phyloP scores from a whole-genome alignment of 2,888 invertebrate genomes.

The Dynastes tityus region DNA sequence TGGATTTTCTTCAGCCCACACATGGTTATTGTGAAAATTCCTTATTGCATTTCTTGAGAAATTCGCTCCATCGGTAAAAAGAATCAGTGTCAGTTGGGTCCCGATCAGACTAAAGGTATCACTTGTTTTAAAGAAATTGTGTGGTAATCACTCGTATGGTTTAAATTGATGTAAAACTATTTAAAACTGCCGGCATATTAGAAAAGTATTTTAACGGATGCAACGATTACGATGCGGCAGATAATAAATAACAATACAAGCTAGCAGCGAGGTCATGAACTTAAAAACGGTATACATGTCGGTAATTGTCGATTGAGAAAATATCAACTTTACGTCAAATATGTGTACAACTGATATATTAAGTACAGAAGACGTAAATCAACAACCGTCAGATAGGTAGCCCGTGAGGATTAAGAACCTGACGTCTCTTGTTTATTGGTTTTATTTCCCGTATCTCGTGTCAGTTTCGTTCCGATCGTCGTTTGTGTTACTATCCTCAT shows the following conservation, averaged over 20 bases:
- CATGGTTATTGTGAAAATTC: too few relatives aligned
- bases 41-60: too few relatives aligned
- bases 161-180: too few relatives aligned
- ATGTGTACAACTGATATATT: neutral
- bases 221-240: neutral
- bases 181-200: neutral
- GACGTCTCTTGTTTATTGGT: constrained; percentile 40
- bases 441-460: constrained; percentile 21
- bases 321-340: constrained; percentile 23
- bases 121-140: too few relatives aligned
- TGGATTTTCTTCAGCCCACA: too few relatives aligned
- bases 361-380: constrained; percentile 25
- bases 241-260: constrained; percentile 16
- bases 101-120: too few relatives aligned
- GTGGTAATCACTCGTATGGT: too few relatives aligned
- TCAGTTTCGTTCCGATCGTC: constrained; percentile 3
- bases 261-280: constrained; percentile 24
- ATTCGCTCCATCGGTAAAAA: too few relatives aligned
- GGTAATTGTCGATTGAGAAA: constrained; percentile 24
- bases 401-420: constrained; percentile 23
- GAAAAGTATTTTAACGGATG: constrained; percentile 17
- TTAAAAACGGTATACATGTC: constrained; percentile 3
- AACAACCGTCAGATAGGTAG: constrained; percentile 32
- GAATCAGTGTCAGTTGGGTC: too few relatives aligned
- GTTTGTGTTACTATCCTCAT: constrained; percentile 28